Conservation (phyloP, 2,113 vertebrate genomes). For the Pseudorasbora parva region DNA sequence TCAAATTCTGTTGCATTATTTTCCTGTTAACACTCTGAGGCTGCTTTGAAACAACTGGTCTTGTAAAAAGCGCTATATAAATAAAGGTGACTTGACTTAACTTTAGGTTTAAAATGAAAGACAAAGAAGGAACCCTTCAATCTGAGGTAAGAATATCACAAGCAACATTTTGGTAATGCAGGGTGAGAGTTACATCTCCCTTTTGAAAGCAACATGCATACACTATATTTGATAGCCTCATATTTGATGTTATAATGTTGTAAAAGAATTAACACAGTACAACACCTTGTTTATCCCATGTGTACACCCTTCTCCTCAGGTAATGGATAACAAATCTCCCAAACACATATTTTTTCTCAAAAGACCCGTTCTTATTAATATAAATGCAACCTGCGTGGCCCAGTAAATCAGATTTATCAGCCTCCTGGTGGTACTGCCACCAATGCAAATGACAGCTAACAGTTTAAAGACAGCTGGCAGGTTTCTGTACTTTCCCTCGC, state of each 20-base stretch:
- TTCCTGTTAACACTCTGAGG: too few relatives aligned
- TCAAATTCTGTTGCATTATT: too few relatives aligned
- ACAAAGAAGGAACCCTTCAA: too few relatives aligned
- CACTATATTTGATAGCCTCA: neutral
- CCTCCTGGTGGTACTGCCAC: neutral
- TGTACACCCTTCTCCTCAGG: neutral
- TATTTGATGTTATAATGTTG: neutral
- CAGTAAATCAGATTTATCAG: constrained; percentile 19
- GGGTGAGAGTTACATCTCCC: neutral
- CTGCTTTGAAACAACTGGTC: too few relatives aligned
- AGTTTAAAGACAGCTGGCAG: constrained; percentile 23
- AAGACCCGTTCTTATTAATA: neutral
- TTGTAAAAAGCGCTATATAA: too few relatives aligned
- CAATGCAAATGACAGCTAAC: constrained; percentile 17
- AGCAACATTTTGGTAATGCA: neutral
- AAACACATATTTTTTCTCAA: neutral
- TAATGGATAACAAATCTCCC: neutral
- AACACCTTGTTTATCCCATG: neutral
- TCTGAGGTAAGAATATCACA: neutral
- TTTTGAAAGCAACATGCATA: neutral
- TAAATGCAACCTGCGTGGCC: constrained; percentile 6
- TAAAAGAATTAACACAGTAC: neutral
- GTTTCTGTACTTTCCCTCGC: constrained; percentile 5
- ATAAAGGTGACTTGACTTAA: too few relatives aligned
- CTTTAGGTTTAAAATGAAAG: too few relatives aligned